Conservation (phyloP, 2,113 vertebrate species). For the Microtus richardsoni region DNA sequence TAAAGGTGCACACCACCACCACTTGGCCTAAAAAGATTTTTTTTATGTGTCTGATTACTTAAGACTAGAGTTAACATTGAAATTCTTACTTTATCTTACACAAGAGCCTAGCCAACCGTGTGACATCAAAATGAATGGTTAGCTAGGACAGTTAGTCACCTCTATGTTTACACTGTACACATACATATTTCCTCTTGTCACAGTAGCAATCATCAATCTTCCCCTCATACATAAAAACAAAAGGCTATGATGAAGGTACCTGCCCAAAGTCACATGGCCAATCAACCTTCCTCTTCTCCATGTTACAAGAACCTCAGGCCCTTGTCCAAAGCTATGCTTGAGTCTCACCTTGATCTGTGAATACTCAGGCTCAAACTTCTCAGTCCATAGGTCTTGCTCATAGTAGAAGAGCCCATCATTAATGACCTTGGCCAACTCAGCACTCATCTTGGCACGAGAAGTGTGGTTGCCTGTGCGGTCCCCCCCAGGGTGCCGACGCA, state of each 20-base stretch:
- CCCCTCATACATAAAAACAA: neutral
- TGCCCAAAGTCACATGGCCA: neutral
- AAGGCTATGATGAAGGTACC: neutral
- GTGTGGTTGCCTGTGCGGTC: conserved; percentile 97
- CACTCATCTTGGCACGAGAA: conserved; percentile 95
- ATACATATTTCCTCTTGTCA: neutral
- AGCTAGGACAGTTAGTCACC: neutral
- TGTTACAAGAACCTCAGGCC: neutral
- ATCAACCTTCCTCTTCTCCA: neutral
- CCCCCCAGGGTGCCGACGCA: conserved; percentile 96
- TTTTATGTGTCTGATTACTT: neutral
- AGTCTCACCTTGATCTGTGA: conserved; percentile 97
- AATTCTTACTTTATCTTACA: neutral
- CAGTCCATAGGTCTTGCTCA: conserved; percentile 97
- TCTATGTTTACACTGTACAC: neutral
- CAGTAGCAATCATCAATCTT: neutral
- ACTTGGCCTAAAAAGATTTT: neutral
- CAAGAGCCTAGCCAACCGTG: neutral
- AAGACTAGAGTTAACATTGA: neutral
- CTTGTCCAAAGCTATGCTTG: rapidly evolving
- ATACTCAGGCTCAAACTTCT: conserved; percentile 96
- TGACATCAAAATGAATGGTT: neutral
- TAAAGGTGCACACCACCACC: too few species aligned
- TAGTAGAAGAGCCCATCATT: conserved; percentile 99
- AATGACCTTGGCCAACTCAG: conserved; percentile 96